Base-by-base conservation (phyloP, 2,888 invertebrate species). In the Leptopilina myrica region DNA sequence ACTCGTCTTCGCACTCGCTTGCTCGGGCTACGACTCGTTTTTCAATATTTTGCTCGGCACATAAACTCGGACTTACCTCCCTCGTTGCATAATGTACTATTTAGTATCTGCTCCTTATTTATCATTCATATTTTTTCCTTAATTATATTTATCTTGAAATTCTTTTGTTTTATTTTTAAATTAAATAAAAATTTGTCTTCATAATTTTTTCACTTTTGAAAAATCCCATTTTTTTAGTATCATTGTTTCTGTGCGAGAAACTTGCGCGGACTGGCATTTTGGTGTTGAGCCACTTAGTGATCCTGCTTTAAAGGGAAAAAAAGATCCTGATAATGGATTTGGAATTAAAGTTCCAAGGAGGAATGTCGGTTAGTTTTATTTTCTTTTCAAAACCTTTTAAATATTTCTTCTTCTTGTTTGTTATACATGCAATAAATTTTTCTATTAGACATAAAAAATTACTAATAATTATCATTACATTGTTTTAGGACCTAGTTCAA, bases 201-300 rank as follows among this genome's bases (percentile, higher is more conserved):
- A 4, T 65, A 15, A 69, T 79, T 43, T 59, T 59, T 53, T 69
- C 40, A 46, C 1, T 20, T n/a, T 46, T 46, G 15, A 11, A 26
- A 59, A 75, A 78, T 77, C 78, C 75, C 80, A 46, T 78, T 89
- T 91, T 11, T 90, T 43, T 43, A 98, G 98, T 92, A 98, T 99
- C 86, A 96, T 99, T 84, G 97, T 98, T 92, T 98, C 99, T 0
- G 98, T 99, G 5, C 94, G 99, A 14, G 99, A 99, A 93, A 99
- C 98, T 0, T 98, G 98, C 90, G 98, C 98, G 1, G 99, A 99
- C 93, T 98, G 98, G 98, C 95, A 97, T 87, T 94, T 96, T 84
- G 98, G 98, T 14, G 95, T 96, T 77, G 98, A 98, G 90, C 98
- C 98, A 1, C 94, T 95, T 14, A 97, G 97, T 86, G 98, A 99